Percentiles rank a stretch among this genome's conserved stretches.
Evolutionary conservation across 2,888 invertebrate genomes (phyloP).

Genomic region (Cancer borealis): DNA sequence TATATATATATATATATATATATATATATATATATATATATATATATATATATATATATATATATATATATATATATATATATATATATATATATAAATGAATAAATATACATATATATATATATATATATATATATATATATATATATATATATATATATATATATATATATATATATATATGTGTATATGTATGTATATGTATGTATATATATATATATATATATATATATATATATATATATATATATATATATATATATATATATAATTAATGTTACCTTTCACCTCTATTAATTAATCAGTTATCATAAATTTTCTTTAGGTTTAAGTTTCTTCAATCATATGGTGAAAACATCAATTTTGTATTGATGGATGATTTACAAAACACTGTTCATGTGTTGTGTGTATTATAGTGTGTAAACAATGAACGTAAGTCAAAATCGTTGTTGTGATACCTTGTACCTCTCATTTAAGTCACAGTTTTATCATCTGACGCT

Average conservation of each 20-base stretch:
- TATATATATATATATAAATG: conserved; percentile 39
- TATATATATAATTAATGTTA: conserved; percentile 41
- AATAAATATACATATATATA: conserved; percentile 4
- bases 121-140: conserved; percentile 44
- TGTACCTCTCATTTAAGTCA: neutral
- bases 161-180: conserved; percentile 34
- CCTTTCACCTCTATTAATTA: neutral
- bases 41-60: conserved; percentile 26
- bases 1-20: too few species aligned
- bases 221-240: conserved; percentile 53
- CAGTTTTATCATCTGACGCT: neutral
- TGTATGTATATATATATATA: conserved; percentile 20
- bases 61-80: conserved; percentile 39
- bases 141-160: conserved; percentile 16
- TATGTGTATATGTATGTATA: conserved; percentile 25
- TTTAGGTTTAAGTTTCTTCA: neutral
- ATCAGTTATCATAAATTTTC: neutral
- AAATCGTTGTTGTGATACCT: neutral
- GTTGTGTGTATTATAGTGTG: neutral
- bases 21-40: conserved; percentile 50
- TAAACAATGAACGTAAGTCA: neutral
- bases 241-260: conserved; percentile 59
- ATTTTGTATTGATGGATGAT: neutral
- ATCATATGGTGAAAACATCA: neutral
- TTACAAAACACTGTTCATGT: neutral